These are phyloP conservation scores for Pemphredon lugubris DNA, from an alignment of 2,888 invertebrate genomes.

Conservation along the genomic window DNA sequence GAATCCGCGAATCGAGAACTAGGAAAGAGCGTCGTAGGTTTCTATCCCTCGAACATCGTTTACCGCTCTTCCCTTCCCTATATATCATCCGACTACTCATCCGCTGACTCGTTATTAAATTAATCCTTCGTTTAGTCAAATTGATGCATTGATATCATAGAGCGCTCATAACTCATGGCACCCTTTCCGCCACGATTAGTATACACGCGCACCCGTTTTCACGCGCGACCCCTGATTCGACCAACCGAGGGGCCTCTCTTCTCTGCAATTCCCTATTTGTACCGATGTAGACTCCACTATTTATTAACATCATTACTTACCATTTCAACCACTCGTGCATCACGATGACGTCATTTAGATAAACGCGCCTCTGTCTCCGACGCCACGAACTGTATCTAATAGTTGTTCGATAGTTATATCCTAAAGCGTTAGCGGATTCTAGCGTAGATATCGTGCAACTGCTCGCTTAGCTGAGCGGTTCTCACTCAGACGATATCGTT, in stretches of 20 bases:
- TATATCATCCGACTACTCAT: constrained; percentile 76
- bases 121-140: constrained; percentile 82
- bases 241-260: constrained; percentile 40
- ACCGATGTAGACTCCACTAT: constrained; percentile 62
- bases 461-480: too few relatives aligned
- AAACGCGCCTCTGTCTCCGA: constrained; percentile 39
- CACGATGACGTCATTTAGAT: constrained; percentile 61
- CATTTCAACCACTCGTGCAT: constrained; percentile 63
- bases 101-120: constrained; percentile 81
- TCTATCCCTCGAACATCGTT: constrained; percentile 44
- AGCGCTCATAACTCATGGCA: constrained; percentile 80
- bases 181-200: constrained; percentile 64
- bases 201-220: constrained; percentile 40
- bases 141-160: constrained; percentile 81
- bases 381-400: constrained; percentile 33
- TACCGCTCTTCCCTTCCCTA: constrained; percentile 69
- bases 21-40: constrained; percentile 2
- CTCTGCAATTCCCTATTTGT: constrained; percentile 53
- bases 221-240: constrained; percentile 57
- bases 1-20: not conserved
- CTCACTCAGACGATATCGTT: too few relatives aligned
- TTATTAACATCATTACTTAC: constrained; percentile 72
- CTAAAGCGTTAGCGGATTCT: too few relatives aligned
- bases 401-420: constrained; percentile 34
- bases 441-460: too few relatives aligned